phyloP scores from a whole-genome alignment of 2,888 invertebrate species.

The Sinopyrophorus schimmeli region DNA sequence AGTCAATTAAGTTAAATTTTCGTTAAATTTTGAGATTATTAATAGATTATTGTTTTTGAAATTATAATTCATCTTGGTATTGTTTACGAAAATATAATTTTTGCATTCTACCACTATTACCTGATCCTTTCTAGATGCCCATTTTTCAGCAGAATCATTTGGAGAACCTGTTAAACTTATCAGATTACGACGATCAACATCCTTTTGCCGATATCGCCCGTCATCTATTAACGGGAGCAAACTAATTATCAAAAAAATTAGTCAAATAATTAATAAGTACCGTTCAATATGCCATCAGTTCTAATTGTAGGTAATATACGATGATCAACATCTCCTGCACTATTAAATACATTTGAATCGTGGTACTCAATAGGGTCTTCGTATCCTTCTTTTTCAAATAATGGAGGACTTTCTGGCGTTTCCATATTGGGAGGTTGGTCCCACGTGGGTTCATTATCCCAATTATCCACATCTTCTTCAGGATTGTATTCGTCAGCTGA shows the following conservation, averaged over 20 bases:
- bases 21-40: no score
- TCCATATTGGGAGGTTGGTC: constrained; percentile 48
- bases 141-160: constrained; percentile 39
- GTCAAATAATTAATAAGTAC: neutral
- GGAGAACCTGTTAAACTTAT: constrained; percentile 81
- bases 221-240: constrained; percentile 20
- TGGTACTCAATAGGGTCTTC: constrained; percentile 65
- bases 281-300: constrained; percentile 3
- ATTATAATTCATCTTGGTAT: no score
- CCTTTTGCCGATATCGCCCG: constrained; percentile 54
- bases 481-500: constrained; percentile 52
- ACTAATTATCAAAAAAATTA: no score
- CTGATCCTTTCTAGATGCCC: constrained; percentile 47
- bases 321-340: constrained; percentile 62
- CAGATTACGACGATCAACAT: constrained; percentile 82
- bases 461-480: constrained; percentile 57
- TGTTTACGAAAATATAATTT: neutral
- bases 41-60: no score
- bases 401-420: constrained; percentile 69
- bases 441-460: constrained; percentile 51
- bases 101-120: constrained; percentile 41
- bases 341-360: constrained; percentile 53
- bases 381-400: constrained; percentile 65
- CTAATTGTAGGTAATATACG: constrained; percentile 57
- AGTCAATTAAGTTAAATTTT: no score